Evolutionary conservation across 2,797 vertebrate species (phyloP).

Genomic region (Leucoraja ocellata): DNA sequence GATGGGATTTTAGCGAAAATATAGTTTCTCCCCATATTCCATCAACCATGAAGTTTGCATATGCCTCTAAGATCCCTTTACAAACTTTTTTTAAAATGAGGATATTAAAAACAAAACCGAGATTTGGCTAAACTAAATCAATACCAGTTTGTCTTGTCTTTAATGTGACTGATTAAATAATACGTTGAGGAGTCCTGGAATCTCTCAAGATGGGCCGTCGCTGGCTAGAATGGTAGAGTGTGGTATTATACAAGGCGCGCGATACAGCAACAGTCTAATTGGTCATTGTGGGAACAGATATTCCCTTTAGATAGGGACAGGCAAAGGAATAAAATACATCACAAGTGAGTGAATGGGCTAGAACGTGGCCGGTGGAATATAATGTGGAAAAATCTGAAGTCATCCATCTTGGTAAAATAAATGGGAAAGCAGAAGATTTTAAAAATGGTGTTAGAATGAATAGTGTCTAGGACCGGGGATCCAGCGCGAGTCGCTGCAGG

Average conservation of each 20-base stretch:
- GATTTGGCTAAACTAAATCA: conserved; percentile 10
- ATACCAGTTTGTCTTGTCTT: not conserved
- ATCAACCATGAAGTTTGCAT: not conserved
- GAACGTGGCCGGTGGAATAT: too few species aligned
- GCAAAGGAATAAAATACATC: too few species aligned
- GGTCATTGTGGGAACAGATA: not conserved
- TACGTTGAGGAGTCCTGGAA: not conserved
- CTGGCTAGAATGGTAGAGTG: not conserved
- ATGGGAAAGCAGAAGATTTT: too few species aligned
- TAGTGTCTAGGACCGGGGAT: too few species aligned
- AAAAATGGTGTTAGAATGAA: too few species aligned
- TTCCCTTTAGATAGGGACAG: not conserved
- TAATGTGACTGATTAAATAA: not conserved
- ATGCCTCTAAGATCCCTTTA: not conserved
- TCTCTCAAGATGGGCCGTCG: not conserved
- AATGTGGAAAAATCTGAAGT: too few species aligned
- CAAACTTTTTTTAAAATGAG: not conserved
- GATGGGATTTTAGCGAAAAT: not conserved
- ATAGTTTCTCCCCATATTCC: too few species aligned
- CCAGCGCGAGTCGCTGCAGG: too few species aligned
- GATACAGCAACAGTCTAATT: not conserved
- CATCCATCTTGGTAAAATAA: too few species aligned
- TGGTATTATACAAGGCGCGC: not conserved
- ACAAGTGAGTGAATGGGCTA: not conserved
- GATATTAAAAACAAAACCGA: not conserved